Conservation (phyloP, 2,113 vertebrate genomes). For the Rhombomys opimus region DNA sequence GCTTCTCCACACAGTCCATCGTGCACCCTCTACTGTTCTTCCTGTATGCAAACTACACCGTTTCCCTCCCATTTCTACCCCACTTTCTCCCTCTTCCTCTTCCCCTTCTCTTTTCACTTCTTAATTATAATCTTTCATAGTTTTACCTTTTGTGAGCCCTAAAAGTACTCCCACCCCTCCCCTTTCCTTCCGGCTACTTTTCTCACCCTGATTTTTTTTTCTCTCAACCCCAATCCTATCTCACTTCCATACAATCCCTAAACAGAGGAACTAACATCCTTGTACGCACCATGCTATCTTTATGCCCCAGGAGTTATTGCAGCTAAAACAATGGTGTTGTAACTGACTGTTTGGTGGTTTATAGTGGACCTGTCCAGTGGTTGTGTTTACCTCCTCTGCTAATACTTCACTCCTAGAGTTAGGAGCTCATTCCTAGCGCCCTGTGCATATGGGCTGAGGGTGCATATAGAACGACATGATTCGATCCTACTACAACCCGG, state of each 20-base stretch:
- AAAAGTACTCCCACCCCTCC: not conserved
- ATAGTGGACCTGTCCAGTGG: not conserved
- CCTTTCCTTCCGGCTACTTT: not conserved
- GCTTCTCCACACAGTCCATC: not conserved
- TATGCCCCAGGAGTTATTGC: not conserved
- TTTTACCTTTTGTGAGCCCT: not conserved
- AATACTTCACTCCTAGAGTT: not conserved
- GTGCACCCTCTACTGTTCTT: not conserved
- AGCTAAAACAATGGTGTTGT: not conserved
- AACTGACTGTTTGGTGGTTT: not conserved
- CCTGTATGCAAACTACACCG: not conserved
- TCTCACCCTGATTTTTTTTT: not conserved
- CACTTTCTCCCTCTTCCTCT: not conserved
- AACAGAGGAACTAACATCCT: not conserved
- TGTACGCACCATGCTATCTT: not conserved
- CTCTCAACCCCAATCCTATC: not conserved
- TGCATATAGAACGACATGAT: not conserved
- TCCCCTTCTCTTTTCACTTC: not conserved
- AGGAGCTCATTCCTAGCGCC: not conserved
- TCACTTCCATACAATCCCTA: not conserved
- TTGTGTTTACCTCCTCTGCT: not conserved
- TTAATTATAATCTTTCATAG: not conserved
- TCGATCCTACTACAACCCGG: not conserved
- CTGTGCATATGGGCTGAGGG: not conserved
- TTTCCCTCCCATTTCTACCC: not conserved